Evolutionary conservation across 2,888 invertebrate species (phyloP), one percentile per base, ranked within the genome.

Genomic region (Cremastobaeus sp.): DNA sequence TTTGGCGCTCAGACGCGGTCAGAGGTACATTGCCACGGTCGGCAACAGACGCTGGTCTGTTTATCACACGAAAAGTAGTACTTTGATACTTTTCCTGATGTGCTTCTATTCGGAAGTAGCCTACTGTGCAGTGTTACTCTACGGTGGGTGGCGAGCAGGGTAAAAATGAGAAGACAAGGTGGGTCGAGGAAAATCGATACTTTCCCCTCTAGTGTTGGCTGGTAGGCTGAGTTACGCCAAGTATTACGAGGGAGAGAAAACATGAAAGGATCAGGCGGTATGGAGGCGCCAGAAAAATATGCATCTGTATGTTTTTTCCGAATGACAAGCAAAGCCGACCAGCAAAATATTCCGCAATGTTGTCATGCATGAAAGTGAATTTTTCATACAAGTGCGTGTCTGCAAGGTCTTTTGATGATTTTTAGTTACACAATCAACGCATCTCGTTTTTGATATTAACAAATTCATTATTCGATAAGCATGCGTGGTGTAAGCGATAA

Each of bases 141-240:
- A 14, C 37, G 6, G 65, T 47, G 60, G 60, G 47, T 48, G 60
- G 34, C 17, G n/a, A 18, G 59, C n/a, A 45, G 37, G 52, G 20
- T 14, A 34, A 41, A 64, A 41, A 43, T 25, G 43, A 54, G 47
- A 62, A 62, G 65, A 28, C 70, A 71, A 57, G 60, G 77, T 76
- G 65, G 69, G 77, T 76, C 71, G 64, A 52, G 52, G 34, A 69
- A 80, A 85, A 85, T 85, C 85, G 85, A 85, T 85, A 85, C 81
- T 81, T 81, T 71, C 81, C 83, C 83, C 83, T 81, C 77, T 73
- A 77, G 77, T 74, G 80, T 14, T 41, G 35, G 54, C 54, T 35
- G 45, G 34, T 25, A 25, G 54, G 45, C 48, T 48, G 34, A 12
- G 62, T 41, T 47, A 55, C 35, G 37, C 50, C 37, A 35, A 65